Percentiles rank a stretch among this genome's conserved stretches.
Evolutionary conservation across 2,888 invertebrate genomes (phyloP).

Genomic region (Aphidoletes aphidimyza): DNA sequence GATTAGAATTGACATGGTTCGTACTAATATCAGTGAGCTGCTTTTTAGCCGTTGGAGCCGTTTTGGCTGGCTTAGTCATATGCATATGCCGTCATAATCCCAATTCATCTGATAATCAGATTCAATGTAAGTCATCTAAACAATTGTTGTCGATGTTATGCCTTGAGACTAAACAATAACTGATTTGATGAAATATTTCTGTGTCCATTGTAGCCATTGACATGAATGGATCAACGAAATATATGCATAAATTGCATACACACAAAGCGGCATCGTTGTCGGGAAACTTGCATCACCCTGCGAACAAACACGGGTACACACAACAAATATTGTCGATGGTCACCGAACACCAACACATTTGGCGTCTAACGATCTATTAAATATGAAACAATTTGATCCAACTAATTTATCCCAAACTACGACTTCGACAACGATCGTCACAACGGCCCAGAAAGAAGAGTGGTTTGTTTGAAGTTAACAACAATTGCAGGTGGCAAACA

Average conservation of each 20-base stretch:
- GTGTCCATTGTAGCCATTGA: slow-evolving; percentile 70
- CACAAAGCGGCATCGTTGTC: slow-evolving; percentile 73
- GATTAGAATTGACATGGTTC: slow-evolving; percentile 81
- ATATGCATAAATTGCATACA: slow-evolving; percentile 71
- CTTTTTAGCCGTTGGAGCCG: slow-evolving; percentile 75
- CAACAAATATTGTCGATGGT: slow-evolving; percentile 71
- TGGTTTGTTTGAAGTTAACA: slow-evolving; percentile 89
- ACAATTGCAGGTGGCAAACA: too few species aligned
- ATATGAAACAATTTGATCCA: slow-evolving; percentile 72
- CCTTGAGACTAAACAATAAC: slow-evolving; percentile 72
- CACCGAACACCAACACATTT: slow-evolving; percentile 95
- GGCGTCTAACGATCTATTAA: slow-evolving; percentile 79
- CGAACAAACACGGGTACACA: slow-evolving; percentile 71
- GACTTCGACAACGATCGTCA: slow-evolving; percentile 67
- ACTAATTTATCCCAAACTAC: slow-evolving; percentile 69
- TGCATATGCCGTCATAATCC: slow-evolving; percentile 74
- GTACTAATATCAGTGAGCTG: slow-evolving; percentile 77
- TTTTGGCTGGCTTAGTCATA: slow-evolving; percentile 76
- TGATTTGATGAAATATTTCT: background rate
- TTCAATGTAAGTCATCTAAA: slow-evolving; percentile 66
- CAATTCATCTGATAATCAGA: slow-evolving; percentile 68
- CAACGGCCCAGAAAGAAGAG: slow-evolving; percentile 87
- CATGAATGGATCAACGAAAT: slow-evolving; percentile 76
- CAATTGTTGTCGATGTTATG: too few species aligned
- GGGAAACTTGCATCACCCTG: slow-evolving; percentile 97